phyloP scores from a whole-genome alignment of 2,888 invertebrate species.

The Cecidostiba fungosa region DNA sequence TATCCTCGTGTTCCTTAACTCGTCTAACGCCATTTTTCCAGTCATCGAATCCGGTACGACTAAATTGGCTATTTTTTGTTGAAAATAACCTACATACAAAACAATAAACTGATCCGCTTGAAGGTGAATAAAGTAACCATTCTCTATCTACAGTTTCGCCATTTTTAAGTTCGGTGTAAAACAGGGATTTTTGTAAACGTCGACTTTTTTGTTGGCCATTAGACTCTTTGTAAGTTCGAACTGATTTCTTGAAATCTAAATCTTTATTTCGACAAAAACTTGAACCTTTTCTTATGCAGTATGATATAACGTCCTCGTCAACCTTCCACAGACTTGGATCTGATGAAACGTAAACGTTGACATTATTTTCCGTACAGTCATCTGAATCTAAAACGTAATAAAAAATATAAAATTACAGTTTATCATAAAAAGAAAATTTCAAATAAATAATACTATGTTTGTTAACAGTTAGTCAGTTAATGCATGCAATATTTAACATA shows the following conservation, averaged over 20 bases:
- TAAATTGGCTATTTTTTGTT: not conserved
- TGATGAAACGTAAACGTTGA: not conserved
- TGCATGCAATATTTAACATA: no score
- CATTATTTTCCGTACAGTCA: not conserved
- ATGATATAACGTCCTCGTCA: not conserved
- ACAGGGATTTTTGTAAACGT: not conserved
- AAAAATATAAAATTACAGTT: no score
- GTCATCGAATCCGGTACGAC: not conserved
- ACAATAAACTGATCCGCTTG: not conserved
- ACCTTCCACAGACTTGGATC: not conserved
- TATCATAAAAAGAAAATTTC: no score
- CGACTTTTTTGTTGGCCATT: not conserved
- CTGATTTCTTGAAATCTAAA: not conserved
- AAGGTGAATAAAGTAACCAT: constrained; percentile 5
- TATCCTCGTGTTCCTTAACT: not conserved
- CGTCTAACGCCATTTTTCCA: not conserved
- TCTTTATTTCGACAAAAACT: not conserved
- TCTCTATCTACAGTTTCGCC: not conserved
- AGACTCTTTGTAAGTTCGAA: not conserved
- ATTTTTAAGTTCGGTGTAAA: not conserved
- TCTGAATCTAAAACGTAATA: no score
- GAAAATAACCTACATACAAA: constrained; percentile 30
- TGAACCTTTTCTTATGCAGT: not conserved
- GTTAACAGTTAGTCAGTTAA: no score
- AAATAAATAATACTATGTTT: no score